Conservation (phyloP, 2,797 vertebrate genomes). For the Myotis daubentonii region DNA sequence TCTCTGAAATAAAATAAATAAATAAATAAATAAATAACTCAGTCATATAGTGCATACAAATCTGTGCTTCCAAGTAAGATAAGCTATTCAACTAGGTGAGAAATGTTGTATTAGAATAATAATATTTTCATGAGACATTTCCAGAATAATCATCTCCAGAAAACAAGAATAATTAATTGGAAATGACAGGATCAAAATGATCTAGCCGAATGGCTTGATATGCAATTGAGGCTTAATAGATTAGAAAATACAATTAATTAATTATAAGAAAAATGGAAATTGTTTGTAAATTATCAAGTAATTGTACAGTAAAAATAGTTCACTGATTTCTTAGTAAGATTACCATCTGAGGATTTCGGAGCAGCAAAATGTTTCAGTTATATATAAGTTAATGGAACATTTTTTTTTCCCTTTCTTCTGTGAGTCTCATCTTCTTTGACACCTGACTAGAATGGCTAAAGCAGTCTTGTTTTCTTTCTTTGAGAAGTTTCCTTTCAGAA, state of each 20-base stretch:
- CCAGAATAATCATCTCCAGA: background rate
- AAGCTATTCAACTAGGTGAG: background rate
- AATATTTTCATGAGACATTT: slow-evolving; percentile 9
- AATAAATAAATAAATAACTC: background rate
- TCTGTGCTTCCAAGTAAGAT: background rate
- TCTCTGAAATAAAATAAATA: no score
- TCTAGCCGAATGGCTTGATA: slow-evolving; percentile 89
- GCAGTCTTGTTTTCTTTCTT: background rate
- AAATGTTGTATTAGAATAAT: slow-evolving; percentile 17
- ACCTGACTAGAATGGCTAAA: background rate
- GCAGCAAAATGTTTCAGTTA: background rate
- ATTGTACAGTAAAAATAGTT: slow-evolving; percentile 35
- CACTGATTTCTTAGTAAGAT: background rate
- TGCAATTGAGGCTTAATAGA: slow-evolving; percentile 88
- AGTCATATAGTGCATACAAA: background rate
- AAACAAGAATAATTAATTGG: slow-evolving; percentile 86
- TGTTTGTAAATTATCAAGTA: slow-evolving; percentile 79
- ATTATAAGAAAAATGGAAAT: slow-evolving; percentile 82
- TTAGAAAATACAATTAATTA: slow-evolving; percentile 91
- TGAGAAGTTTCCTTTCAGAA: slow-evolving; percentile 44
- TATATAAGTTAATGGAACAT: background rate
- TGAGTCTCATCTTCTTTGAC: background rate
- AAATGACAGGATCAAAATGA: slow-evolving; percentile 87
- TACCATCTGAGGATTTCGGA: background rate
- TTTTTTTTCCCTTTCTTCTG: slow-evolving; percentile 5